Evolutionary conservation across 2,797 vertebrate genomes (phyloP).

Genomic region (Schizopygopsis pylzovi): DNA sequence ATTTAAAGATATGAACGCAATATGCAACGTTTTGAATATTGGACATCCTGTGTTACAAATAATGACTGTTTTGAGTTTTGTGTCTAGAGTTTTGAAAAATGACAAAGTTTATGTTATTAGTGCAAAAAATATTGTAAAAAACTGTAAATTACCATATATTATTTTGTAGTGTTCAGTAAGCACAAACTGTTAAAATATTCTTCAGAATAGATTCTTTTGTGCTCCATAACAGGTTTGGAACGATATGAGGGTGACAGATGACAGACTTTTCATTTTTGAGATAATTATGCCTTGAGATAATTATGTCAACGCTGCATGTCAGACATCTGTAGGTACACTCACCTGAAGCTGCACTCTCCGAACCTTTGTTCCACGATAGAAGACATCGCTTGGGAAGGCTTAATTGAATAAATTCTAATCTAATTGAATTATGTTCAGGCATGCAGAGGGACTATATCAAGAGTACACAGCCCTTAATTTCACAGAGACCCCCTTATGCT

Average conservation of each 20-base stretch:
- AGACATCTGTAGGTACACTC: constrained; percentile 2
- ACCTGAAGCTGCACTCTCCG: constrained; percentile 1
- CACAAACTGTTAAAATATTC: neutral
- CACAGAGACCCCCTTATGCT: neutral
- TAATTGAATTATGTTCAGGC: constrained; percentile 23
- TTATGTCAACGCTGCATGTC: neutral
- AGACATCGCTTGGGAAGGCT: neutral
- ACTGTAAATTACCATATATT: neutral
- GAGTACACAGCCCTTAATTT: neutral
- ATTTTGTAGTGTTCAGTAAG: neutral
- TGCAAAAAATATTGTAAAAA: no score
- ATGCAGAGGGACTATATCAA: constrained; percentile 30
- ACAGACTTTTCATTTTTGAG: neutral
- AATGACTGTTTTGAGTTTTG: no score
- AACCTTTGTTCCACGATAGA: constrained; percentile 6
- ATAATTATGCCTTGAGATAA: neutral
- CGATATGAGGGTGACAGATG: neutral
- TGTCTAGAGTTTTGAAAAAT: no score
- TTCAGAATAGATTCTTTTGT: neutral
- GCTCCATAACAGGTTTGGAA: neutral
- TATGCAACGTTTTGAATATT: no score
- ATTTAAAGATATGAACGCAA: no score
- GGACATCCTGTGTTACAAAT: no score
- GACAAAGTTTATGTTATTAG: no score
- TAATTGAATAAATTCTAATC: constrained; percentile 2